These are phyloP conservation scores for Ceratotherium simum DNA, from an alignment of 2,113 vertebrate genomes.

Conservation along the genomic window DNA sequence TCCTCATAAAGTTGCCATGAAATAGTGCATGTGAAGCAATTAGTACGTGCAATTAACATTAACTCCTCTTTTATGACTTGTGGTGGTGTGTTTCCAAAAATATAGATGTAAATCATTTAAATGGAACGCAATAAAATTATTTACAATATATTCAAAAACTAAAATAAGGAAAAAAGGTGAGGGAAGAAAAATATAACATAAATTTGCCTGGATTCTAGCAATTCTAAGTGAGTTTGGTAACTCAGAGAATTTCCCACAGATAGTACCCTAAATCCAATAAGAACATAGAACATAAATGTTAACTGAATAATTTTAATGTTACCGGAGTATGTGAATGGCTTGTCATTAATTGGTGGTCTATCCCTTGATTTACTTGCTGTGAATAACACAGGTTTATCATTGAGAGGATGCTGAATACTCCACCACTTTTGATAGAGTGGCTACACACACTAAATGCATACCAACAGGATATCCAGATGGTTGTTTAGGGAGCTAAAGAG, in stretches of 20 bases:
- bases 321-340: neutral
- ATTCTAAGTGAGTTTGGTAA: neutral
- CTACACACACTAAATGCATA: neutral
- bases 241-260: neutral
- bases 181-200: neutral
- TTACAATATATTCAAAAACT: neutral
- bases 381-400: neutral
- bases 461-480: neutral
- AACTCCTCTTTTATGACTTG: neutral
- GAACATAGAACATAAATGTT: neutral
- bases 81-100: neutral
- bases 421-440: neutral
- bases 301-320: neutral
- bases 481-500: neutral
- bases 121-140: slow-evolving; percentile 1
- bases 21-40: neutral
- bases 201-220: neutral
- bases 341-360: neutral
- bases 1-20: neutral
- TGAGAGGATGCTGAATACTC: neutral
- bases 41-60: neutral
- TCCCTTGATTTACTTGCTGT: neutral
- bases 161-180: neutral
- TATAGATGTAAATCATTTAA: neutral
- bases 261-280: neutral